Evolutionary conservation across 2,888 invertebrate genomes (phyloP).

Genomic region (Tetrapedia diversipes): DNA sequence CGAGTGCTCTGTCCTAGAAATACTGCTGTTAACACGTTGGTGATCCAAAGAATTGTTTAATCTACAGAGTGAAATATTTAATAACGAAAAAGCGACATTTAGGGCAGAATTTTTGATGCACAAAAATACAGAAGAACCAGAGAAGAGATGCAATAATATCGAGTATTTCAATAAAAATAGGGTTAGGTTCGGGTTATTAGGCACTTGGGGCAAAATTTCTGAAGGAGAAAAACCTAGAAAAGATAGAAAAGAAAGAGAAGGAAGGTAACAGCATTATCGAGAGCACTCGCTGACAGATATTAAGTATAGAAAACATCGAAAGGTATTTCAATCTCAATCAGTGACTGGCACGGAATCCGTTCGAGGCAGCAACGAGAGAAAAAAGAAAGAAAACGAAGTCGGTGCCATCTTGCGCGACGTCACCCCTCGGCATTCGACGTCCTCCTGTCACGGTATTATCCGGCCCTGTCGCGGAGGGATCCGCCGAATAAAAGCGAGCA

Average conservation of each 20-base stretch:
- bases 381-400: constrained; percentile 10
- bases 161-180: no score
- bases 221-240: no score
- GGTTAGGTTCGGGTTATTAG: no score
- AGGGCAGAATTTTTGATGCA: no score
- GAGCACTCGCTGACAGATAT: neutral
- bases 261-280: no score
- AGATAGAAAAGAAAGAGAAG: no score
- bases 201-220: no score
- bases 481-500: neutral
- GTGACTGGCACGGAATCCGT: constrained; percentile 52
- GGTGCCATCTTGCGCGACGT: constrained; percentile 58
- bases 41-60: neutral
- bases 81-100: no score
- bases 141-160: no score
- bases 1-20: neutral
- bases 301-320: neutral
- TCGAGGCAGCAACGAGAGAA: constrained; percentile 29
- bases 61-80: no score
- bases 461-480: constrained; percentile 3
- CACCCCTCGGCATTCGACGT: constrained; percentile 48
- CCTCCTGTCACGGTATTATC: constrained; percentile 59
- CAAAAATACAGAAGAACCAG: no score
- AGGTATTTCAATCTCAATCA: neutral
- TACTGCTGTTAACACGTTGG: neutral